These are phyloP conservation scores for Cephus nigrinus DNA, from an alignment of 2,888 invertebrate genomes.

Conservation along the genomic window DNA sequence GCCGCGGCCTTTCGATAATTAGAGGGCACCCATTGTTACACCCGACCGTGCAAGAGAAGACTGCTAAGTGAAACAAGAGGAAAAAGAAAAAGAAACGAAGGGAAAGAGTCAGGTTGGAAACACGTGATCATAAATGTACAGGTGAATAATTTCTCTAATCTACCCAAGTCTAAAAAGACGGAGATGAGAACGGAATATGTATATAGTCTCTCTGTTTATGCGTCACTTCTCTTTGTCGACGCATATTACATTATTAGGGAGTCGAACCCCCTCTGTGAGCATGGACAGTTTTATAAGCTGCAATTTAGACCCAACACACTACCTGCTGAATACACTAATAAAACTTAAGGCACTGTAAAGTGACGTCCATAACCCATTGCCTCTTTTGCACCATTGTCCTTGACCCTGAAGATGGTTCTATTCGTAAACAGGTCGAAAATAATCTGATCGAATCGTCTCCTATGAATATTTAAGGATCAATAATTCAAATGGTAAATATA, in stretches of 20 bases:
- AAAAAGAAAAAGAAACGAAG: slow-evolving; percentile 30
- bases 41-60: slow-evolving; percentile 34
- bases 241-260: slow-evolving; percentile 7
- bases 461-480: not conserved
- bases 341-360: slow-evolving; percentile 2
- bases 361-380: not conserved
- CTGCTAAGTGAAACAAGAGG: slow-evolving; percentile 18
- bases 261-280: slow-evolving; percentile 14
- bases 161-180: slow-evolving; percentile 2
- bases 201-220: not conserved
- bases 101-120: slow-evolving; percentile 13
- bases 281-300: slow-evolving; percentile 20
- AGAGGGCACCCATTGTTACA: slow-evolving; percentile 64
- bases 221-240: not conserved
- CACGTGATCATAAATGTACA: not conserved
- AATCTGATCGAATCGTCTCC: not conserved
- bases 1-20: slow-evolving; percentile 65
- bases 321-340: slow-evolving; percentile 16
- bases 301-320: slow-evolving; percentile 17
- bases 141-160: not conserved
- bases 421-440: not conserved
- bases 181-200: not conserved
- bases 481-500: not conserved
- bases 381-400: not conserved
- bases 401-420: not conserved